Percentiles rank a stretch among this genome's conserved stretches.
Conservation (phyloP, 2,113 vertebrate genomes). For the Bothrops jararaca region DNA sequence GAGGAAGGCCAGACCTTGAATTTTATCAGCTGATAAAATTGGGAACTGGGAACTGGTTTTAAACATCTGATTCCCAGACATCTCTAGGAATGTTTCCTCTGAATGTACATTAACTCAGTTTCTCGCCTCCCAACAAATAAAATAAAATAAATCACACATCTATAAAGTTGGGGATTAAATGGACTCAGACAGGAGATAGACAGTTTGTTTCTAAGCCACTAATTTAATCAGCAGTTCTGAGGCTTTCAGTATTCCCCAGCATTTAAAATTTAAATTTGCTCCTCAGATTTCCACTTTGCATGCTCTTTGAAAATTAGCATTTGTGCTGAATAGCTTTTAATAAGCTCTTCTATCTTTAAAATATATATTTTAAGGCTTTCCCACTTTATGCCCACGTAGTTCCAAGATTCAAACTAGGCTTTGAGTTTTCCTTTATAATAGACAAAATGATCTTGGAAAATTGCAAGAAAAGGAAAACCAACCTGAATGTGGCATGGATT, state of each 20-base stretch:
- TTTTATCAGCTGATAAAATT: neutral
- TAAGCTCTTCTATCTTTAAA: conserved; percentile 53
- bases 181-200: conserved; percentile 38
- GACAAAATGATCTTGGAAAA: too few species aligned
- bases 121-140: neutral
- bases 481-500: too few species aligned
- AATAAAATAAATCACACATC: conserved; percentile 32
- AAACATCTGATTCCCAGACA: neutral
- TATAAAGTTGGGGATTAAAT: conserved; percentile 31
- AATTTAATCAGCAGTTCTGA: conserved; percentile 60
- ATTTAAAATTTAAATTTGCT: conserved; percentile 63
- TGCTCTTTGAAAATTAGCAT: conserved; percentile 64
- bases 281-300: conserved; percentile 56
- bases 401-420: conserved; percentile 35
- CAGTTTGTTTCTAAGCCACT: conserved; percentile 42
- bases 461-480: too few species aligned
- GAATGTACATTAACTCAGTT: neutral
- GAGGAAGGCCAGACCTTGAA: neutral
- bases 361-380: neutral
- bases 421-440: conserved; percentile 22
- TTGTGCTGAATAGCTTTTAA: conserved; percentile 68
- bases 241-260: conserved; percentile 54
- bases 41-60: neutral
- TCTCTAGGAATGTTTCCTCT: neutral
- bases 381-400: conserved; percentile 5